A percentile compares a stretch with the other conserved stretches of the same genome.
These are phyloP conservation scores for Xylocopa sonorina DNA, from an alignment of 1,140 invertebrate genomes.

Conservation along the genomic window DNA sequence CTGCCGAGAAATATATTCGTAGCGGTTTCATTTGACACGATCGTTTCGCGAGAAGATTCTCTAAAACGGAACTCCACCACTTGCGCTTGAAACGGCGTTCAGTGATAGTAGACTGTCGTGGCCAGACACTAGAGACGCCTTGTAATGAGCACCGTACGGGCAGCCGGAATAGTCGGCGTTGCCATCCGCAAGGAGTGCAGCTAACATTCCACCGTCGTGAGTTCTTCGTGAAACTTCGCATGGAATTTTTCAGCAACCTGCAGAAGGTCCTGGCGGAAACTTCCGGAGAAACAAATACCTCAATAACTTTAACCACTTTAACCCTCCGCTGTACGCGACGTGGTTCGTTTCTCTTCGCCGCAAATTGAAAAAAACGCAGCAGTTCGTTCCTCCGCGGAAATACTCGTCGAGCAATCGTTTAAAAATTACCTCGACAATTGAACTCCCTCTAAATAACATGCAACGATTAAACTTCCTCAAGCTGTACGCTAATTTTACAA, in stretches of 20 bases:
- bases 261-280: neutral
- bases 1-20: neutral
- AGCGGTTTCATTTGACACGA: neutral
- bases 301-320: neutral
- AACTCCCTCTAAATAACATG: too few relatives aligned
- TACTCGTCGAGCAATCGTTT: too few relatives aligned
- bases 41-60: neutral
- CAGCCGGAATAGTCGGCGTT: slow-evolving; percentile 23
- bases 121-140: slow-evolving; percentile 55
- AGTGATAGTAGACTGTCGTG: slow-evolving; percentile 49
- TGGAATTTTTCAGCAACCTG: neutral
- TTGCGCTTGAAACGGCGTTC: neutral
- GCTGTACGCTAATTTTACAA: too few relatives aligned
- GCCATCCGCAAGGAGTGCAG: slow-evolving; percentile 6
- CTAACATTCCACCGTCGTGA: neutral
- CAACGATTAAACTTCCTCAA: too few relatives aligned
- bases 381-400: too few relatives aligned
- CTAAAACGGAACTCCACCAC: neutral
- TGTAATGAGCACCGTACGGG: slow-evolving; percentile 33
- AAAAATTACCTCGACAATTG: too few relatives aligned
- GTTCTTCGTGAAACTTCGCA: neutral
- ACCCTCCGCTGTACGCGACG: neutral
- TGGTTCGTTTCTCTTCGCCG: too few relatives aligned
- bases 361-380: too few relatives aligned
- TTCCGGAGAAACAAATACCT: slow-evolving; percentile 3